Evolutionary conservation across 1,140 invertebrate genomes (phyloP).

Genomic region (Fopius arisanus): DNA sequence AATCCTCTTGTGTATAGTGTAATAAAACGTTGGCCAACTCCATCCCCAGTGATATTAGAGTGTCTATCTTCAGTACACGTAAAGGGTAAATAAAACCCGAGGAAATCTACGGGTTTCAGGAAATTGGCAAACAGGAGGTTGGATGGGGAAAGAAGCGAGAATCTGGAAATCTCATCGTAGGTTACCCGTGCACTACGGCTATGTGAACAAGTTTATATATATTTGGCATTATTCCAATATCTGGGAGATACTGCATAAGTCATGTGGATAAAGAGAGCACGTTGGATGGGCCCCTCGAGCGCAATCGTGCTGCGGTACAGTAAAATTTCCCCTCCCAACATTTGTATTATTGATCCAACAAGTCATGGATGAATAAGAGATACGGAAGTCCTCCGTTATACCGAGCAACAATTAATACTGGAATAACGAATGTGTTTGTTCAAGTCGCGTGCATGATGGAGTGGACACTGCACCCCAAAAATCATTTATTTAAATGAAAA

Average conservation of each 20-base stretch:
- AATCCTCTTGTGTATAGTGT: background rate
- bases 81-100: constrained; percentile 3
- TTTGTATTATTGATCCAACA: constrained; percentile 33
- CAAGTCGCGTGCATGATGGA: background rate
- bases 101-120: constrained; percentile 2
- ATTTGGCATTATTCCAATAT: constrained; percentile 47
- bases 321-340: background rate
- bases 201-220: constrained; percentile 21
- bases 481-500: too few relatives aligned
- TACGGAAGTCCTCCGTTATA: background rate
- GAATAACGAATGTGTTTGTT: background rate
- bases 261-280: constrained; percentile 28
- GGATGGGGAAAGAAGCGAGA: constrained; percentile 2
- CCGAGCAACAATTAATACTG: constrained; percentile 2
- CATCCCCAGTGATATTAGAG: background rate
- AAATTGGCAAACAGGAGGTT: constrained; percentile 16
- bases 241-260: constrained; percentile 42
- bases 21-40: background rate
- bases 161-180: constrained; percentile 27
- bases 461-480: background rate
- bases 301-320: constrained; percentile 28
- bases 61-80: background rate
- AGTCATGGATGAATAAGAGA: constrained; percentile 19
- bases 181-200: background rate
- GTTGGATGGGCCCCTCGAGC: background rate